Base-by-base conservation (phyloP, 2,888 invertebrate genomes). In the Operophtera brumata region DNA sequence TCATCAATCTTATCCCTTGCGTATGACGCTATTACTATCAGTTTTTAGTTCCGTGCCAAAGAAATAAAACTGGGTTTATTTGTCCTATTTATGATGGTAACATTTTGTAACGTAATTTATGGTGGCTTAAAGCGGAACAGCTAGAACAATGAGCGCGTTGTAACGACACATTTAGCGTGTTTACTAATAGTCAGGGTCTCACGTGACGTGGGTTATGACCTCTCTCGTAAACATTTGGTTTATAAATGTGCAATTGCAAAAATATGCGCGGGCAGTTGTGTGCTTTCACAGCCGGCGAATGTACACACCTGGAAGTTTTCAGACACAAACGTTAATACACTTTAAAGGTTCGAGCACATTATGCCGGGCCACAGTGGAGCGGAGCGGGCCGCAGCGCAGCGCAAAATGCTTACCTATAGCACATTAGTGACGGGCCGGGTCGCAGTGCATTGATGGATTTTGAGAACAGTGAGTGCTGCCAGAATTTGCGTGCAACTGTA, bases 151-250 rank as follows among this genome's bases (percentile, higher is more conserved):
- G 58, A 63, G 64, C 57, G 55, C 63, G 68, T 61, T 57, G 64
- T 66, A 57, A 61, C 61, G 72, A 70, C 71, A 63, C 59, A 71
- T 67, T 71, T 72, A 74, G 69, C 40, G 63, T 55, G 6, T 11
- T 20, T 2, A 20, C 30, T 39, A 35, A 13, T 14, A 25, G 42
- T 41, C 57, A 52, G 52, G 57, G 52, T 40, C 52, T 41, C 9
- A 7, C 11, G 34, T 52, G 57, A 57, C 57, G 57, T 48, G 2
- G 34, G 41, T n/a, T 44, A 60, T 61, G 64, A 59, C 69, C 64
- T 71, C 65, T 65, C 47, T 51, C 54, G 54, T 70, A 67, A 69
- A 48, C 34, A 32, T 39, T 56, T 37, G 30, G 46, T 57, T 46
- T 48, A 47, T 36, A 30, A 39, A 34, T 40, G 49, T 53, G 60